Evolutionary conservation across 2,797 vertebrate genomes (phyloP).

Genomic region (Cephalopachus bancanus): DNA sequence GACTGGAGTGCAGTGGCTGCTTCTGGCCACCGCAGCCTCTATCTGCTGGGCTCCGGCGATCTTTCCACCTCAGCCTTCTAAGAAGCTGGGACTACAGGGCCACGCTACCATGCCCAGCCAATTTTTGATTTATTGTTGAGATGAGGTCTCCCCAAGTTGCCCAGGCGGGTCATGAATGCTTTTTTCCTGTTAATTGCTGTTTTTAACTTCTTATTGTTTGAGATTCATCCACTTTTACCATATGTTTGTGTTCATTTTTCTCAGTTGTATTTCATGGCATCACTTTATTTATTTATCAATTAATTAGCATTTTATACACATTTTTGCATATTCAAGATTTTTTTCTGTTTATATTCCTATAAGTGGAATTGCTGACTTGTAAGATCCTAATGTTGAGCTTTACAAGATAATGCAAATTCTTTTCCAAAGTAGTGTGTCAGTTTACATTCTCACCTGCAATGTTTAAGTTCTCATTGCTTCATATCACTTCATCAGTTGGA

Average conservation of each 20-base stretch:
- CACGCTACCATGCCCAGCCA: too few relatives aligned
- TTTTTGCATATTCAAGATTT: constrained; percentile 15
- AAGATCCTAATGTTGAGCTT: constrained; percentile 10
- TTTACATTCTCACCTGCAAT: background rate
- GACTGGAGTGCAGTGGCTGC: too few relatives aligned
- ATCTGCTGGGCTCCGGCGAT: too few relatives aligned
- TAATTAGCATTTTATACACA: background rate
- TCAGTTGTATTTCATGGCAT: background rate
- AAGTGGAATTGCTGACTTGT: background rate
- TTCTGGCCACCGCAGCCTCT: too few relatives aligned
- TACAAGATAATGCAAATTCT: background rate
- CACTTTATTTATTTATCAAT: background rate
- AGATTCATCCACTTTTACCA: background rate
- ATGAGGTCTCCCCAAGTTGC: too few relatives aligned
- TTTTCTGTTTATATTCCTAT: background rate
- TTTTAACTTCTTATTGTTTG: constrained; percentile 15
- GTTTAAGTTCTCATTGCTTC: background rate
- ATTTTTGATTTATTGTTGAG: too few relatives aligned
- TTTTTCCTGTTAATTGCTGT: background rate
- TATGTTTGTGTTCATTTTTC: background rate
- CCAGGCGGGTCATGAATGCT: too few relatives aligned
- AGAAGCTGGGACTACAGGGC: too few relatives aligned
- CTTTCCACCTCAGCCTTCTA: too few relatives aligned
- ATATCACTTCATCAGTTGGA: background rate
- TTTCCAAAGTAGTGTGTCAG: background rate